Percentiles rank a stretch among this genome's conserved stretches.
phyloP scores from a whole-genome alignment of 2,113 vertebrate genomes.

The Laterallus jamaicensis region DNA sequence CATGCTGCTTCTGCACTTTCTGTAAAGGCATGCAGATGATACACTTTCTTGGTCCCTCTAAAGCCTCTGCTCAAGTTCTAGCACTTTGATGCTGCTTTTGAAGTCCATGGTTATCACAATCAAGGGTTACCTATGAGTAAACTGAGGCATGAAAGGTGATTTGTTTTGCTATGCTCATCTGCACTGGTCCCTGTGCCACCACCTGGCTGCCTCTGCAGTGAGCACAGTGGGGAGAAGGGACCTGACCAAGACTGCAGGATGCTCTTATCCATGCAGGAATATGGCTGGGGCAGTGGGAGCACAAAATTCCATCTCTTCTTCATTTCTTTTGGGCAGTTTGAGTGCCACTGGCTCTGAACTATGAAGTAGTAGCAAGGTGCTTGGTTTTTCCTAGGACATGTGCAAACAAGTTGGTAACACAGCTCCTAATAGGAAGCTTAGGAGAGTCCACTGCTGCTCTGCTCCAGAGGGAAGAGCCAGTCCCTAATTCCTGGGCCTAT shows the following conservation, averaged over 20 bases:
- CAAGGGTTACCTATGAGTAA: neutral
- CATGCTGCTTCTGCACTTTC: neutral
- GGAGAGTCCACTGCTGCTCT: neutral
- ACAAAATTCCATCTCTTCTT: neutral
- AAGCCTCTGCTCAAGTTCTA: neutral
- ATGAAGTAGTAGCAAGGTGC: rapidly evolving
- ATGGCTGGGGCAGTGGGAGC: neutral
- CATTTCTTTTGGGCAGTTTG: neutral
- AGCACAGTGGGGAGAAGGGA: neutral
- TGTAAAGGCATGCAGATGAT: neutral
- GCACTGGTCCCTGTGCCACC: neutral
- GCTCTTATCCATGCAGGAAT: neutral
- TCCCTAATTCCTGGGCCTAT: neutral
- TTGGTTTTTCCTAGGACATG: neutral
- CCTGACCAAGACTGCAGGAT: rapidly evolving
- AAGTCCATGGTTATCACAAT: too few species aligned
- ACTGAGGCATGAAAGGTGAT: neutral
- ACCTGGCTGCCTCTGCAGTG: neutral
- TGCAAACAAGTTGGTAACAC: rapidly evolving
- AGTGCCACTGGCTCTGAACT: neutral
- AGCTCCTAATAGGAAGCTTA: neutral
- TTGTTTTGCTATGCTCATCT: neutral
- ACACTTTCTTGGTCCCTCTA: neutral
- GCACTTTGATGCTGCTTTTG: neutral
- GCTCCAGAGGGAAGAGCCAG: neutral